Conservation (phyloP, 2,797 vertebrate species). For the Chrysocyon brachyurus region DNA sequence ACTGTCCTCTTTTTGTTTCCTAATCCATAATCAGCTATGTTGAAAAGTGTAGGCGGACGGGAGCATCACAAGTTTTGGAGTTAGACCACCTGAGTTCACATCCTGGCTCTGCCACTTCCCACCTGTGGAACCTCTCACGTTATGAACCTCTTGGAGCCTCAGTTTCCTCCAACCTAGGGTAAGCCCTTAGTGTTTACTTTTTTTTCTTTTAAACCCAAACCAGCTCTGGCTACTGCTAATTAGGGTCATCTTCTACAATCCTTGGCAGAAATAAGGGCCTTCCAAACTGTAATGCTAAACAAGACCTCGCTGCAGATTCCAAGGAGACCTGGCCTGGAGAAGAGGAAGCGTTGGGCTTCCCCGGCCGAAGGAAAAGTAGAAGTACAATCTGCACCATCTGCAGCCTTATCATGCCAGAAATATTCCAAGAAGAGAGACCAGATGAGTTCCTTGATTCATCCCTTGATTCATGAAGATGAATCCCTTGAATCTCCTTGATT, state of each 20-base stretch:
- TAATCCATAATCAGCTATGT: not conserved
- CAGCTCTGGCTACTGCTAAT: not conserved
- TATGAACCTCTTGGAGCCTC: not conserved
- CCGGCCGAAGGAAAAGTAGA: conserved; percentile 33
- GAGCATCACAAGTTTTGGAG: not conserved
- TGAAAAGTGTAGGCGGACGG: not conserved
- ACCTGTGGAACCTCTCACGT: not conserved
- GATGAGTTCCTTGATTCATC: not conserved
- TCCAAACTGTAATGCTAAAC: not conserved
- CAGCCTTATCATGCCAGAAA: conserved; percentile 14
- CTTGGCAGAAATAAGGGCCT: not conserved
- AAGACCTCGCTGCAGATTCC: not conserved
- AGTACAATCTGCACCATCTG: not conserved
- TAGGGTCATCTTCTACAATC: not conserved
- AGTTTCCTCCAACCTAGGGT: not conserved
- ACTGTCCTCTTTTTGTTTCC: conserved; percentile 24
- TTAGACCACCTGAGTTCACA: not conserved
- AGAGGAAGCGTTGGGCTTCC: not conserved
- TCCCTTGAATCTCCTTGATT: not conserved
- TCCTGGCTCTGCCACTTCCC: not conserved
- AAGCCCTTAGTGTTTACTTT: not conserved
- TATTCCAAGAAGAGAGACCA: not conserved
- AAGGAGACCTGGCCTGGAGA: not conserved
- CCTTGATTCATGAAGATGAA: not conserved
- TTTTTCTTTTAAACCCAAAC: not conserved